These are phyloP conservation scores for Hydrolagus colliei DNA, from an alignment of 2,797 vertebrate species.

Conservation along the genomic window DNA sequence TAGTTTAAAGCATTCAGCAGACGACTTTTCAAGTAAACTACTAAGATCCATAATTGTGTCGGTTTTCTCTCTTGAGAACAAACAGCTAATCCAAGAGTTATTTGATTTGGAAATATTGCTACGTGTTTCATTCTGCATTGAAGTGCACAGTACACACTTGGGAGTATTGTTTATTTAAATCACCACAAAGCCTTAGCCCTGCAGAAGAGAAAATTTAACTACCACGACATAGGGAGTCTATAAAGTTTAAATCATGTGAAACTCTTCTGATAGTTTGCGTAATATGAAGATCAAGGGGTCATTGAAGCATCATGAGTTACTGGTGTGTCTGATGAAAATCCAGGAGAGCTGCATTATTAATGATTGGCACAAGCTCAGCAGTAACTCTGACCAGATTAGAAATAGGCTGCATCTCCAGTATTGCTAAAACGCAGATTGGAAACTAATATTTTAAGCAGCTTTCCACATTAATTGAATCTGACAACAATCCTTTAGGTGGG, in stretches of 20 bases:
- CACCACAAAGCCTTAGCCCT: no score
- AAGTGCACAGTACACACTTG: no score
- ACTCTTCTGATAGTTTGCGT: background rate
- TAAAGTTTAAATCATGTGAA: background rate
- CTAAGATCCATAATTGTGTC: background rate
- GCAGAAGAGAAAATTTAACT: no score
- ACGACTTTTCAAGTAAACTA: background rate
- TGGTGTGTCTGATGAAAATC: background rate
- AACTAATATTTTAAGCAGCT: background rate
- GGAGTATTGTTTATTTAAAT: no score
- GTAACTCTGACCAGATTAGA: background rate
- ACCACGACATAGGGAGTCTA: background rate
- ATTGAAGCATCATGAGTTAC: background rate
- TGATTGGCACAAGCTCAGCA: background rate
- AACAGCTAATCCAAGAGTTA: background rate
- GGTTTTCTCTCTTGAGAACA: background rate
- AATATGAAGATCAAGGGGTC: background rate
- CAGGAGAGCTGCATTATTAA: background rate
- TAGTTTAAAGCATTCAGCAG: background rate
- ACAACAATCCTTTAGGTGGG: no score
- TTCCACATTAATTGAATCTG: background rate
- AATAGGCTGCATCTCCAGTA: background rate
- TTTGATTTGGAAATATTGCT: no score
- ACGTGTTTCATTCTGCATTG: no score
- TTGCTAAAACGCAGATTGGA: background rate